Percentiles rank a stretch among this genome's conserved stretches.
phyloP scores from a whole-genome alignment of 2,888 invertebrate species.

The Folsomia manolachei region DNA sequence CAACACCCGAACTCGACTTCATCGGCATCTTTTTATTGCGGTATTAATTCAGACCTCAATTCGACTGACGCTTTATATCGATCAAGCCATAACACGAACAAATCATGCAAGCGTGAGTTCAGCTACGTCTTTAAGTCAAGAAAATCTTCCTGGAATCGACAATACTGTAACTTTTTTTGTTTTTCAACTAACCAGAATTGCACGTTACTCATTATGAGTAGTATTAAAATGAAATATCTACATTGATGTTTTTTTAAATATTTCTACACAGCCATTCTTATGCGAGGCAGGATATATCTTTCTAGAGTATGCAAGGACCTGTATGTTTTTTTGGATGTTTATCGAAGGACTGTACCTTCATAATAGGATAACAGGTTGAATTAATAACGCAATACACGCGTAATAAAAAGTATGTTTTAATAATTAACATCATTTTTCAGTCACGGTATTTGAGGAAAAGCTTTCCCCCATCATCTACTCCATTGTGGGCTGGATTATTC shows the following conservation, averaged over 20 bases:
- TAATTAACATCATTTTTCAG: conserved; percentile 51
- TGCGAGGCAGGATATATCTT: conserved; percentile 76
- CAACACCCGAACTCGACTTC: conserved; percentile 80
- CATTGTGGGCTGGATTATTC: conserved; percentile 71
- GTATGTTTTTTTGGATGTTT: conserved; percentile 97
- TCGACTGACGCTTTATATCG: conserved; percentile 70
- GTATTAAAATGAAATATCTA: too few species aligned
- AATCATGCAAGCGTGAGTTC: conserved; percentile 35
- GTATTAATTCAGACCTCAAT: conserved; percentile 74
- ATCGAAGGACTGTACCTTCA: conserved; percentile 88
- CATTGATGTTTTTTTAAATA: too few species aligned
- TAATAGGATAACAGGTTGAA: conserved; percentile 76
- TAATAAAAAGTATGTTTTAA: conserved; percentile 53
- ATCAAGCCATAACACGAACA: conserved; percentile 63
- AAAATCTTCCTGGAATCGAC: conserved; percentile 59
- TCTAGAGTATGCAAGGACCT: conserved; percentile 82
- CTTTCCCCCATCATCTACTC: conserved; percentile 64
- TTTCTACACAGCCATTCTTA: conserved; percentile 69
- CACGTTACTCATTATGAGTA: too few species aligned
- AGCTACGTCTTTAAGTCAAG: conserved; percentile 2
- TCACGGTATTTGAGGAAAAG: conserved; percentile 68
- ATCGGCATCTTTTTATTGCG: conserved; percentile 78
- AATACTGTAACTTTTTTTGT: conserved; percentile 64
- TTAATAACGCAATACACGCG: too few species aligned
- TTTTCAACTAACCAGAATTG: too few species aligned